Conservation (phyloP, 2,113 vertebrate species). For the Tyrannus savana region DNA sequence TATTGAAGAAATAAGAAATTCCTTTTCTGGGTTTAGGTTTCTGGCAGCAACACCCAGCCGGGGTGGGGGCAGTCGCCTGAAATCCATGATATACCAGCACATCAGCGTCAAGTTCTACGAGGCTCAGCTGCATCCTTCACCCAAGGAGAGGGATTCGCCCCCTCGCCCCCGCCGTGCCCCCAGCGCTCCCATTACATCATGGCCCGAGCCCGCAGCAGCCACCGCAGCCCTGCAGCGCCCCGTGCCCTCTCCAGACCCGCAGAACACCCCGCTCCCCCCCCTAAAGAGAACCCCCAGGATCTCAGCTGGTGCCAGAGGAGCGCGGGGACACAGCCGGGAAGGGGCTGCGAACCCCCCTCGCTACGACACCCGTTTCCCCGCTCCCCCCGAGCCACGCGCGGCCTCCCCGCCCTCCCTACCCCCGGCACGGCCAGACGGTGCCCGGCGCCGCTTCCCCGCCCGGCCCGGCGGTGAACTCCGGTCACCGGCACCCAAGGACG, state of each 20-base stretch:
- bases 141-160: background rate
- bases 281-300: background rate
- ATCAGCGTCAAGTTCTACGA: background rate
- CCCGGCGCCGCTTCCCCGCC: background rate
- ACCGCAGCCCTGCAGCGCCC: background rate
- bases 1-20: background rate
- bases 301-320: background rate
- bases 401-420: background rate
- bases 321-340: background rate
- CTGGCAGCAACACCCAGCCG: background rate
- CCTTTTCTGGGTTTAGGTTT: background rate
- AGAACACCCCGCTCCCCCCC: background rate
- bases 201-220: conserved; percentile 29
- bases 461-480: conserved; percentile 9
- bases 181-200: conserved; percentile 35
- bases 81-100: background rate
- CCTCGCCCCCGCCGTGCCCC: conserved; percentile 19
- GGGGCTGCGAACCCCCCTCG: background rate
- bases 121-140: background rate
- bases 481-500: conserved; percentile 49
- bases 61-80: background rate
- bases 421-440: background rate
- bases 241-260: background rate
- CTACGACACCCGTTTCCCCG: background rate
- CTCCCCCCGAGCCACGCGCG: background rate